phyloP scores from a whole-genome alignment of 1,140 invertebrate species.

The Bombus superbus region DNA sequence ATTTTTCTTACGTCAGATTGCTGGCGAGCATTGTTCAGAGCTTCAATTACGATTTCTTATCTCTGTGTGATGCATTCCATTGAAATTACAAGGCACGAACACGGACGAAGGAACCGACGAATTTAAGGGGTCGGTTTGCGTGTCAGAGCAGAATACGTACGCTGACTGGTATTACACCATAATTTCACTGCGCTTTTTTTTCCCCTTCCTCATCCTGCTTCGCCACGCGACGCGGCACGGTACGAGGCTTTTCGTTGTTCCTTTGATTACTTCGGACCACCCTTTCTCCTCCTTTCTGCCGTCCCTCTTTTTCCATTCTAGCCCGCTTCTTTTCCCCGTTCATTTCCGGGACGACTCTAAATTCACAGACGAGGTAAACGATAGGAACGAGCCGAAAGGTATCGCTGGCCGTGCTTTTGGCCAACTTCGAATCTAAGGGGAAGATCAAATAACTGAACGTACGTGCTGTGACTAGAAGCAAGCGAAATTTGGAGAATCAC shows the following conservation, averaged over 20 bases:
- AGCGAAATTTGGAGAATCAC: constrained; percentile 57
- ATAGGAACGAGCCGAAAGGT: constrained; percentile 36
- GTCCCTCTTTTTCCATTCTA: not conserved
- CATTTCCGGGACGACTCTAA: constrained; percentile 1
- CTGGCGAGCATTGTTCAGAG: not conserved
- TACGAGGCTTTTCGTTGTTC: constrained; percentile 3
- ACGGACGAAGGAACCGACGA: not conserved
- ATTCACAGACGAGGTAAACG: constrained; percentile 23
- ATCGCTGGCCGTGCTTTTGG: constrained; percentile 53
- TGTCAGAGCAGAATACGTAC: constrained; percentile 26
- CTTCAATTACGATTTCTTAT: constrained; percentile 44
- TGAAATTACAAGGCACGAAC: constrained; percentile 18
- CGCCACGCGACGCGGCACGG: not conserved
- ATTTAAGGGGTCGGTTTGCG: constrained; percentile 16
- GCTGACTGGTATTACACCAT: constrained; percentile 10
- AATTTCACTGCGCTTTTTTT: constrained; percentile 12
- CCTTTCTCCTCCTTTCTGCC: not conserved
- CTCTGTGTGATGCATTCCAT: constrained; percentile 28
- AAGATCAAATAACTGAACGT: constrained; percentile 62
- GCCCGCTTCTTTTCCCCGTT: not conserved
- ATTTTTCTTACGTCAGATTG: not conserved
- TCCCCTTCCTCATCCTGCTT: not conserved
- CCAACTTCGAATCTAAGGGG: constrained; percentile 59
- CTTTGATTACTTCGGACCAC: constrained; percentile 13
- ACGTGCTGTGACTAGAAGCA: constrained; percentile 65